Evolutionary conservation across 2,113 vertebrate genomes (phyloP).

Genomic region (Erinaceus europaeus): DNA sequence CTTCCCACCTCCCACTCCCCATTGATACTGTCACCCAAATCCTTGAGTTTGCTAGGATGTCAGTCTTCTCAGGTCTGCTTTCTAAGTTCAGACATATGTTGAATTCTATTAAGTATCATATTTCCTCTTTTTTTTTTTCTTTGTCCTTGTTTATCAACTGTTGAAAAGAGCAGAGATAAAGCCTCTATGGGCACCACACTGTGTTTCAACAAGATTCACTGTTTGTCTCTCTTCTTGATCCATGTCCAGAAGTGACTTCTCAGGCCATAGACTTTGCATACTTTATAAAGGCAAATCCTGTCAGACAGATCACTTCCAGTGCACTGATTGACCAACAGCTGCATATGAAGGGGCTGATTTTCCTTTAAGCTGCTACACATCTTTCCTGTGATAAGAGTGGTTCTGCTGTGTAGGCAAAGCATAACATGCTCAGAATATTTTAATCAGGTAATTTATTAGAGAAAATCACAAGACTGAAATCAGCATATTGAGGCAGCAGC

Average conservation of each 20-base stretch:
- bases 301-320: not conserved
- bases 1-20: not conserved
- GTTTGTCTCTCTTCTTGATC: too few species aligned
- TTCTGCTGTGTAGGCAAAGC: too few species aligned
- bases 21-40: not conserved
- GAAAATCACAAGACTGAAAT: not conserved
- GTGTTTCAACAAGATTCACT: not conserved
- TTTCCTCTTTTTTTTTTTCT: not conserved
- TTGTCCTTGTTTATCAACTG: not conserved
- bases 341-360: rapidly evolving
- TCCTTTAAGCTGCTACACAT: not conserved
- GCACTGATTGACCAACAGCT: not conserved
- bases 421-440: rapidly evolving
- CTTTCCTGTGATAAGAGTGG: not conserved
- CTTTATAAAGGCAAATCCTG: rapidly evolving
- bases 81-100: not conserved
- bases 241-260: too few species aligned
- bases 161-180: not conserved
- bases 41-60: not conserved
- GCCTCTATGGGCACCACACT: too few species aligned
- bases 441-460: not conserved
- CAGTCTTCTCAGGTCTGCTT: not conserved
- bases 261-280: rapidly evolving
- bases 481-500: rapidly evolving
- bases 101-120: not conserved